Evolutionary conservation across 2,888 invertebrate genomes (phyloP).

Genomic region (Alloscopus bannaensis): DNA sequence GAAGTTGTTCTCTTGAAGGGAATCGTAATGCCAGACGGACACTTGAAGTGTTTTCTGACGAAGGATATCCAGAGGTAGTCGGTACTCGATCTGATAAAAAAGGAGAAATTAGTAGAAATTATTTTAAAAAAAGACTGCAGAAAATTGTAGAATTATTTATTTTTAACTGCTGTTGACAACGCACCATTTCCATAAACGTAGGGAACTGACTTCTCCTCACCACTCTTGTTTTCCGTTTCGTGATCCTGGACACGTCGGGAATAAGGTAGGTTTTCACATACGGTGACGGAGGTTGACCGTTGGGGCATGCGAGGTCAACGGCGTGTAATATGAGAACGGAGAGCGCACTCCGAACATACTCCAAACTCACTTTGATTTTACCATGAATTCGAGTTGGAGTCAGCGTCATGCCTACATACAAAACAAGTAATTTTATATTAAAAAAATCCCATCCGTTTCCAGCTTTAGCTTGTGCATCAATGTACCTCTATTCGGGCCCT

Average conservation of each 20-base stretch:
- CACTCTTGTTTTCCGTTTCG: conserved; percentile 97
- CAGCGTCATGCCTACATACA: conserved; percentile 27
- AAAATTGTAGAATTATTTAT: neutral
- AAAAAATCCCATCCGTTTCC: conserved; percentile 4
- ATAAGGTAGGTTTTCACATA: conserved; percentile 95
- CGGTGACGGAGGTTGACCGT: conserved; percentile 89
- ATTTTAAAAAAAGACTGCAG: neutral
- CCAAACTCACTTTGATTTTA: conserved; percentile 86
- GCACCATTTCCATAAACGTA: conserved; percentile 98
- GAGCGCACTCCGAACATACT: conserved; percentile 84
- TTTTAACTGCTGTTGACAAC: conserved; percentile 54
- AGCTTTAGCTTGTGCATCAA: too few relatives aligned
- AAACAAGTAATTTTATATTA: conserved; percentile 12
- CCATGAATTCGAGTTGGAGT: conserved; percentile 77
- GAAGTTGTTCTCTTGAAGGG: conserved; percentile 95
- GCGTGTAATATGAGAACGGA: conserved; percentile 93
- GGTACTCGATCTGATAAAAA: conserved; percentile 85
- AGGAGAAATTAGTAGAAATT: neutral
- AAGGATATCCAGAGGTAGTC: conserved; percentile 88
- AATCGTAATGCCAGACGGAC: conserved; percentile 96
- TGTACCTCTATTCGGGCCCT: conserved; percentile 86
- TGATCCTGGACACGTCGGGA: conserved; percentile 93
- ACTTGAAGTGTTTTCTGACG: conserved; percentile 88
- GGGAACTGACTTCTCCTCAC: conserved; percentile 95
- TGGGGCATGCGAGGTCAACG: conserved; percentile 88